A percentile compares a stretch with the other conserved stretches of the same genome.
Evolutionary conservation across 2,113 vertebrate genomes (phyloP).

Genomic region (Madoqua kirkii): DNA sequence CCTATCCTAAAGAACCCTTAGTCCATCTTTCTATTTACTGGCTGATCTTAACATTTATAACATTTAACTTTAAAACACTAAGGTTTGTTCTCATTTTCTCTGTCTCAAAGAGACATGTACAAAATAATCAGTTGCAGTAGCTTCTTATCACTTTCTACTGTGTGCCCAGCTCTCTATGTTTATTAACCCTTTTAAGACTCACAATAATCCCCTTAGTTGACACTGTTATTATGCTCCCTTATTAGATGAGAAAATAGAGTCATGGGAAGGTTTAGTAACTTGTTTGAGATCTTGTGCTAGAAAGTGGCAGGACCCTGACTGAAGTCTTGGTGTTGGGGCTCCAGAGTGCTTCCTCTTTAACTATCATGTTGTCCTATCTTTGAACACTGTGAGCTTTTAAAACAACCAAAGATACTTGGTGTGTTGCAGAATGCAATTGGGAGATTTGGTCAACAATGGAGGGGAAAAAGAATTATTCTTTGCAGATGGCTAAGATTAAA

Average conservation of each 20-base stretch:
- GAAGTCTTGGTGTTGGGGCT: neutral
- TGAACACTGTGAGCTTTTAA: neutral
- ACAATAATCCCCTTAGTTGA: neutral
- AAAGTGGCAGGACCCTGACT: neutral
- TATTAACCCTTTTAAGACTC: neutral
- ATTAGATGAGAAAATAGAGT: neutral
- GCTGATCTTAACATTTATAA: neutral
- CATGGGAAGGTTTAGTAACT: neutral
- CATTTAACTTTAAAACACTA: neutral
- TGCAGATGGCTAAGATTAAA: neutral
- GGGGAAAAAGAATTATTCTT: neutral
- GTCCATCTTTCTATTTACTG: neutral
- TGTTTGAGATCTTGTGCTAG: neutral
- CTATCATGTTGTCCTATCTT: neutral
- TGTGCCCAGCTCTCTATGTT: neutral
- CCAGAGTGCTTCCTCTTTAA: neutral
- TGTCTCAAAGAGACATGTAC: neutral
- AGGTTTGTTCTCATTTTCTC: neutral
- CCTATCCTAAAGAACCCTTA: neutral
- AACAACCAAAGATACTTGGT: neutral
- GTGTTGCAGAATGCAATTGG: neutral
- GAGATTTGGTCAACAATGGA: neutral
- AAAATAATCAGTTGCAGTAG: neutral
- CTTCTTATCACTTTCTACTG: neutral
- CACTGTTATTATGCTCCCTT: neutral